Evolutionary conservation across 2,113 vertebrate genomes (phyloP), one percentile per base, ranked within the genome.

Genomic region (Peromyscus leucopus): DNA sequence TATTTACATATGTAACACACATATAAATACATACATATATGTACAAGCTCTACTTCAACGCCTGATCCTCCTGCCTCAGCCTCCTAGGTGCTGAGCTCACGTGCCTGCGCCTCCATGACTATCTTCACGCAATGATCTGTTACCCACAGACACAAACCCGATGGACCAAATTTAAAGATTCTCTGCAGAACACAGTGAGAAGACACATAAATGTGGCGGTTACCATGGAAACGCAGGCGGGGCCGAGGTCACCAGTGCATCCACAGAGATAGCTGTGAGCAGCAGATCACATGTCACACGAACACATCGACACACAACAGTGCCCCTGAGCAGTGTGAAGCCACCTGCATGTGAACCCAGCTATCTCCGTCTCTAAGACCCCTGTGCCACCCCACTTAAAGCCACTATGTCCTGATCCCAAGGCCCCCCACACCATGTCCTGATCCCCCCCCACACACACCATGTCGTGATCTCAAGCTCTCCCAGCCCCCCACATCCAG

Each of bases 361-460:
- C 42, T 33, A 0, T 12, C 1, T 17, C 0, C 0, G 1, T 4
- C 36, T 31, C 2, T 0, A 6, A 55, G 17, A 22, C 36, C 1
- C 17, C 65, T 36, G 15, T 39, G 22, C 36, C 57, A 61, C 22
- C n/a, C 80, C 33, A 80, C 78, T 12, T 82, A 59, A 59, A 59
- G 5, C 2, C 79, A 21, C 12, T 42, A 55, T n/a, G 22, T 69
- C 67, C 67, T 69, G 33, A 61, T 22, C 21, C 59, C 59, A 22
- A 61, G 59, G 19, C 59, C 61, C 28, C 65, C 28, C 63, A 10
- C 26, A 31, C 26, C 3, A 0, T 5, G 65, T 67, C 28, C 26
- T 67, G 65, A 67, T 67, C 1, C 11, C 9, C 63, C 26, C 1
- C 5, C 1, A 42, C 42, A 42, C 67, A 17, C 2, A 71, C 33